These are phyloP conservation scores for Archips crataeganus DNA, from an alignment of 2,888 invertebrate species.

Conservation along the genomic window DNA sequence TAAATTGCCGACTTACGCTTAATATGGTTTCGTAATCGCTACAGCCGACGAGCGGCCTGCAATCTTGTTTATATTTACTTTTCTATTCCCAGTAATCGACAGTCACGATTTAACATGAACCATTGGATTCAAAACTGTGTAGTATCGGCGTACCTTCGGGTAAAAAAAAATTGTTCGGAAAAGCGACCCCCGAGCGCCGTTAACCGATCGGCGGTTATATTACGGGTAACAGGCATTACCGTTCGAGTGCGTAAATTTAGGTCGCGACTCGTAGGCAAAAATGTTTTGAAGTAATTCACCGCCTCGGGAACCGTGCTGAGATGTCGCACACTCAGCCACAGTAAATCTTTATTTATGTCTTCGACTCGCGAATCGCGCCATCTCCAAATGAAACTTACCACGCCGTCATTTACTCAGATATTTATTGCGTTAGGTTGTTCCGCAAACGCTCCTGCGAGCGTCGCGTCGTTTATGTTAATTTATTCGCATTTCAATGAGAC, in stretches of 20 bases:
- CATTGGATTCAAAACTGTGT: slow-evolving; percentile 59
- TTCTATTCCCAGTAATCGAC: slow-evolving; percentile 70
- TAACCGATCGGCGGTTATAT: slow-evolving; percentile 28
- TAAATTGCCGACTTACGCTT: slow-evolving; percentile 62
- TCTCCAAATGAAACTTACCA: slow-evolving; percentile 58
- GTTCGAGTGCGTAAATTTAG: slow-evolving; percentile 37
- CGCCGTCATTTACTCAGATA: slow-evolving; percentile 66
- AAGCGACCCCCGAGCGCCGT: slow-evolving; percentile 36
- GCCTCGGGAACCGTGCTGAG: slow-evolving; percentile 29
- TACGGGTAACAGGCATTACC: slow-evolving; percentile 35
- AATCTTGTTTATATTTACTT: slow-evolving; percentile 61
- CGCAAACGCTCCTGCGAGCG: slow-evolving; percentile 59
- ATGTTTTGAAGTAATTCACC: slow-evolving; percentile 42
- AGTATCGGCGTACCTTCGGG: slow-evolving; percentile 45
- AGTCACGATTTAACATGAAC: slow-evolving; percentile 69
- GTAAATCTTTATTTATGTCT: slow-evolving; percentile 67
- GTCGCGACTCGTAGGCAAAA: slow-evolving; percentile 41
- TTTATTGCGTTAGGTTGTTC: slow-evolving; percentile 69
- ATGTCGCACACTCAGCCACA: slow-evolving; percentile 46
- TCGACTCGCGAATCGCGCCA: slow-evolving; percentile 52
- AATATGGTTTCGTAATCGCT: slow-evolving; percentile 52
- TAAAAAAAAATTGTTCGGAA: slow-evolving; percentile 41
- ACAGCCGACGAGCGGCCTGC: slow-evolving; percentile 53
- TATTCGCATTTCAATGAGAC: slow-evolving; percentile 79
- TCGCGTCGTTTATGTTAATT: slow-evolving; percentile 76